Base-by-base conservation (phyloP, 2,888 invertebrate genomes). In the Drosophila glabriapex region DNA sequence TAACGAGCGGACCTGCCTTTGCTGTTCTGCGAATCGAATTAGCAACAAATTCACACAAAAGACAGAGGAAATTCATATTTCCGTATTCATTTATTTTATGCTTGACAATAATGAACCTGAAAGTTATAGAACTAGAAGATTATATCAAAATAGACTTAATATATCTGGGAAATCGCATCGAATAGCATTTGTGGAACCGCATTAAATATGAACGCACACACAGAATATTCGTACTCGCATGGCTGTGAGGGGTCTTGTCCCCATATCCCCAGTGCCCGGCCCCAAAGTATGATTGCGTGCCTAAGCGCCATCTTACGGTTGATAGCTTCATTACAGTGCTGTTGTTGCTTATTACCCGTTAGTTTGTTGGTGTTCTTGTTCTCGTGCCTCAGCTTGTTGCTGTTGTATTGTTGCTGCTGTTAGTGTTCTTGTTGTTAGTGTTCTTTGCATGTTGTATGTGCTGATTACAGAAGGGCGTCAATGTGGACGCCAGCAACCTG, bases 291-390 rank as follows among this genome's bases (percentile, higher is more conserved):
- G 86, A 89, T 86, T 86, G 86, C 86, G 86, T 86, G 86, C 89
- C 84, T 86, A 86, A 86, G 86, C 89, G 85, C 87, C 86, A 81
- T 86, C 89, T 89, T 86, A 86, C 79, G 86, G 79, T 86, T 86
- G 86, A 89, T 86, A 89, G 86, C 86, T 86, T 89, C 86, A 86
- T 86, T 86, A 86, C 79, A 78, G 85, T 80, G 73, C 87, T 73
- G 89, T 85, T 82, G 82, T 78, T 82, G 82, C 80, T 82, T 82
- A 82, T 82, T 82, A 82, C 82, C 76, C 78, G 73, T 73, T 73
- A 67, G 75, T 39, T 78, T 66, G 77, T 73, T 72, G 76, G 62
- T 46, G 46, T 46, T 46, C 2, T 46, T 25, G 16, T 25, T 25
- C 10, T 12, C 9, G 39, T n/a, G 39, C 39, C 39, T 10, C 39